Conservation (phyloP, 2,888 invertebrate species). For the Microctonus brassicae region DNA sequence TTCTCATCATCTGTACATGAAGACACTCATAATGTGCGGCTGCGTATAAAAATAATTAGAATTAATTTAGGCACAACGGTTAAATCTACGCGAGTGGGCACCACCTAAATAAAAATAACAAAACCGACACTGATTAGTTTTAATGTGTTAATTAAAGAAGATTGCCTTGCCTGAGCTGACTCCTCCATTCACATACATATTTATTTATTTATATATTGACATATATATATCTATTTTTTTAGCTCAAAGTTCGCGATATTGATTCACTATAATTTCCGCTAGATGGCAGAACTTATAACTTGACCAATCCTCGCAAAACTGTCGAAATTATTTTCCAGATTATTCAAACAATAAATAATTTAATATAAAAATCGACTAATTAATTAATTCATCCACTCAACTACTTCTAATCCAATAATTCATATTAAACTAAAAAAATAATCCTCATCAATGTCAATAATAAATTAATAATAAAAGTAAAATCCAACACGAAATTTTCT, state of each 20-base stretch:
- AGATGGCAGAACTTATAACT: slow-evolving; percentile 21
- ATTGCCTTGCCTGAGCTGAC: slow-evolving; percentile 58
- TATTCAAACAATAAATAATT: too few species aligned
- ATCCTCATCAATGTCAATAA: too few species aligned
- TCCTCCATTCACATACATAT: slow-evolving; percentile 22
- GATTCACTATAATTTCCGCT: neutral
- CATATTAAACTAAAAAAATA: too few species aligned
- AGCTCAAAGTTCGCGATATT: neutral
- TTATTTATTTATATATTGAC: slow-evolving; percentile 16
- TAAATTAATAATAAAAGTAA: too few species aligned
- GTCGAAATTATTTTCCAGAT: too few species aligned
- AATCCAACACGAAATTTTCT: too few species aligned
- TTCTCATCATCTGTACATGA: too few species aligned
- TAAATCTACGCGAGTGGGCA: slow-evolving; percentile 68
- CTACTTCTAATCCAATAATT: too few species aligned
- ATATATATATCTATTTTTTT: slow-evolving; percentile 7
- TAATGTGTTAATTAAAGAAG: slow-evolving; percentile 69
- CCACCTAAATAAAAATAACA: slow-evolving; percentile 58
- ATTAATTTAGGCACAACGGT: slow-evolving; percentile 66
- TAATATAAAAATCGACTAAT: too few species aligned
- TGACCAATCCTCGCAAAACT: neutral
- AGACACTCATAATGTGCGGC: slow-evolving; percentile 38
- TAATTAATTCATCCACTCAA: too few species aligned
- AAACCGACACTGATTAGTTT: slow-evolving; percentile 67
- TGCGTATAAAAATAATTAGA: slow-evolving; percentile 64